phyloP scores from a whole-genome alignment of 1,140 invertebrate genomes.

The Lineus longissimus region DNA sequence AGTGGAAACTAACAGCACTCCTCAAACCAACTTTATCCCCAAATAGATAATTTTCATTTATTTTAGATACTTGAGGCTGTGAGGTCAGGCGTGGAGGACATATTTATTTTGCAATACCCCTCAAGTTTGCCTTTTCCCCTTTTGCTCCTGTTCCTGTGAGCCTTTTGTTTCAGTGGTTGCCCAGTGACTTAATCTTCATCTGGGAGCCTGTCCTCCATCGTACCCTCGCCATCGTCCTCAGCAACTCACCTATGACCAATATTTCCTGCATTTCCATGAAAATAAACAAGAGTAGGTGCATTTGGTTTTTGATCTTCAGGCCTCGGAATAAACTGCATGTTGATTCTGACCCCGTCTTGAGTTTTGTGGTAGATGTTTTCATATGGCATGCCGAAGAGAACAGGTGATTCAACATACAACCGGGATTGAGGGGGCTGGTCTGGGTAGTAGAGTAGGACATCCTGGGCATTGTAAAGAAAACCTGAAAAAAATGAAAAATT shows the following conservation, averaged over 20 bases:
- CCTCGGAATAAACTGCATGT: conserved; percentile 83
- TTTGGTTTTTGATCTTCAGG: conserved; percentile 57
- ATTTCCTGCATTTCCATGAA: conserved; percentile 95
- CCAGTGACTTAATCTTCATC: no score
- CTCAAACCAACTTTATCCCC: no score
- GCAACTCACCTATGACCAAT: conserved; percentile 77
- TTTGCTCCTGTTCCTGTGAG: no score
- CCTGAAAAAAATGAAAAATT: conserved; percentile 28
- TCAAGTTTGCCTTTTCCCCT: no score
- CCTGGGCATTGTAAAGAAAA: conserved; percentile 75
- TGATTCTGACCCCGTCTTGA: conserved; percentile 75
- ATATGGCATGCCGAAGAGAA: conserved; percentile 76
- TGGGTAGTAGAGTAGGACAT: conserved; percentile 82
- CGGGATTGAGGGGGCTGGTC: conserved; percentile 81
- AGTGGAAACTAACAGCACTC: no score
- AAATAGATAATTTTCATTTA: no score
- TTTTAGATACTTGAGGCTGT: no score
- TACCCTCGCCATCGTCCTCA: background rate
- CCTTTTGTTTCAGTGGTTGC: no score
- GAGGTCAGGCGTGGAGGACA: no score
- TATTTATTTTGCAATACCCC: no score
- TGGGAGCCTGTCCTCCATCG: no score
- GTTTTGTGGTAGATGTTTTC: conserved; percentile 68
- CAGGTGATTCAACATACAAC: conserved; percentile 78
- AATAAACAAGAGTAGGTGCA: conserved; percentile 78